phyloP scores from a whole-genome alignment of 2,113 vertebrate genomes.

The Varanus salvator region DNA sequence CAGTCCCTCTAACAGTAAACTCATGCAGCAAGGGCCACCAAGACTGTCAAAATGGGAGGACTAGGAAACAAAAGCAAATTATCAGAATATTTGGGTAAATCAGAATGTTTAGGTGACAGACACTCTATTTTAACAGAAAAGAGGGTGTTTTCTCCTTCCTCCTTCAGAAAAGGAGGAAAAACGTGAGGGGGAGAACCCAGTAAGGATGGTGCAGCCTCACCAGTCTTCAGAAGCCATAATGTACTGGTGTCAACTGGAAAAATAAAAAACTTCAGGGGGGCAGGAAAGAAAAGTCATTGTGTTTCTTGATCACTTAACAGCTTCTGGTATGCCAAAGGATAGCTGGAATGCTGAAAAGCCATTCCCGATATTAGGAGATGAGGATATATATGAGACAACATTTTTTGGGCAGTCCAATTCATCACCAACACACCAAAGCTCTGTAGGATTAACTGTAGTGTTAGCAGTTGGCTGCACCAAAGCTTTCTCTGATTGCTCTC shows the following conservation, averaged over 20 bases:
- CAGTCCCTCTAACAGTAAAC: not conserved
- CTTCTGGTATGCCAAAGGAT: not conserved
- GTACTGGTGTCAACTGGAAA: not conserved
- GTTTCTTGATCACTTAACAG: not conserved
- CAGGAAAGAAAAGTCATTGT: not conserved
- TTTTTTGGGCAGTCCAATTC: not conserved
- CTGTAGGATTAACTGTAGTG: not conserved
- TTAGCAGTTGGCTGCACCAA: conserved; percentile 4
- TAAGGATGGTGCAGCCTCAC: not conserved
- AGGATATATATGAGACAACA: not conserved
- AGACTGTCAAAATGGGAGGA: not conserved
- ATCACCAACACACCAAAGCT: not conserved
- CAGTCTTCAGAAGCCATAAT: not conserved
- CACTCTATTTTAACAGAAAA: too few species aligned
- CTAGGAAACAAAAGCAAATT: not conserved
- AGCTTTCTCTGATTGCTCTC: conserved; percentile 7
- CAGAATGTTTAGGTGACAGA: not conserved
- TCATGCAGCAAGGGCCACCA: not conserved
- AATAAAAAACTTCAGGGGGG: not conserved
- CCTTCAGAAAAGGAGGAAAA: not conserved
- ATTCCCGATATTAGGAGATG: not conserved
- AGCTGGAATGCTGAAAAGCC: too few species aligned
- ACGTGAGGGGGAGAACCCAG: not conserved
- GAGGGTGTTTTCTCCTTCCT: not conserved
- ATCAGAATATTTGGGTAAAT: not conserved